Conservation (phyloP, 2,797 vertebrate species). For the Sebastes steindachneri region DNA sequence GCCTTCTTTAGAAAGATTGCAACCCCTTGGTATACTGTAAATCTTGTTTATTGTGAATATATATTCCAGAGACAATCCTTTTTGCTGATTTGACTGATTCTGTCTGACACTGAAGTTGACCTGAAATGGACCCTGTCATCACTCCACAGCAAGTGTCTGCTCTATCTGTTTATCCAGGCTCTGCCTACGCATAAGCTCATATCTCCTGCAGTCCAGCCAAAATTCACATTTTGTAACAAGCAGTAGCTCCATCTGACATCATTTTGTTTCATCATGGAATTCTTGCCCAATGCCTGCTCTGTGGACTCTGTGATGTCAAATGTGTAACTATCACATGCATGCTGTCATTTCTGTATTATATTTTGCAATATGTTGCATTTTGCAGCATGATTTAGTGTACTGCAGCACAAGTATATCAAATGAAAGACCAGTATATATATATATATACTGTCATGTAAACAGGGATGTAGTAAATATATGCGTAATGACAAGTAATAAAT, state of each 20-base stretch:
- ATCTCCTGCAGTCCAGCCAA: not conserved
- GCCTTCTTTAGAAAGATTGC: not conserved
- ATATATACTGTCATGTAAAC: too few species aligned
- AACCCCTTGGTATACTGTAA: not conserved
- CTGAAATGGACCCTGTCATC: not conserved
- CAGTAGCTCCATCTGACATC: not conserved
- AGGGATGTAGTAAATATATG: too few species aligned
- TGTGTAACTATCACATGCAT: not conserved
- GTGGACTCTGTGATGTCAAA: slow-evolving; percentile 12
- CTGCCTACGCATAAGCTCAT: not conserved
- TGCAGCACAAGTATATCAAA: not conserved
- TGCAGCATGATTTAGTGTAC: not conserved
- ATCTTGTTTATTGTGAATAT: not conserved
- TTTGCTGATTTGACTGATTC: not conserved
- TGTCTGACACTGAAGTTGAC: not conserved
- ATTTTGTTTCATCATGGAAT: not conserved
- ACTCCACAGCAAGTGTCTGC: not conserved
- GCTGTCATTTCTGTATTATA: not conserved
- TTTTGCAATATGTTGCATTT: not conserved
- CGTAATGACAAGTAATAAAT: too few species aligned
- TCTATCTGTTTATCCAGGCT: slow-evolving; percentile 14
- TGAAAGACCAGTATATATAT: too few species aligned
- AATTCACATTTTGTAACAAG: slow-evolving; percentile 27
- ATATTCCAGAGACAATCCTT: not conserved
- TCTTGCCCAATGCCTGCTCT: slow-evolving; percentile 4